Evolutionary conservation across 2,113 vertebrate species (phyloP), one percentile per base, ranked within the genome.

Genomic region (Cygnus buccinator): DNA sequence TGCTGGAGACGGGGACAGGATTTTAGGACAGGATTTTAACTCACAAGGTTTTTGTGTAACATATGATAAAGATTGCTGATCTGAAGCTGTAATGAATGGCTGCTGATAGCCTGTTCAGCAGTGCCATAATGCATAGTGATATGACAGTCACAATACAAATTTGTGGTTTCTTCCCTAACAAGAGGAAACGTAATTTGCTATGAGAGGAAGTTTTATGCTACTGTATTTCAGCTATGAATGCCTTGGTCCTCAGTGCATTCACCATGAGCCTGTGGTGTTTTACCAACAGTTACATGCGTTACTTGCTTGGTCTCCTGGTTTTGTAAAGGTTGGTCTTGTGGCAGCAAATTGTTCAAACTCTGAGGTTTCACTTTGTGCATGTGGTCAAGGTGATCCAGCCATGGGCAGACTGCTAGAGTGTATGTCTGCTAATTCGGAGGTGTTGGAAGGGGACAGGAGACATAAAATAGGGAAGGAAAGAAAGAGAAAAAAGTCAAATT

Each of bases 181-280:
- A 65, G 23, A 79, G 39, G 18, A 95, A 86, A 68, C 68, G 23
- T 37, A 28, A 55, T 72, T 83, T 94, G 82, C 41, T 35, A 37
- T 37, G 76, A 93, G 54, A 71, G 88, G n/a, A 72, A 76, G 29
- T 41, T 70, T 75, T 75, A 9, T 61, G 13, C 55, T 93, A 1
- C 14, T 39, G 7, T 67, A 19, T 91, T 94, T 86, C 39, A 65
- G 5, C 41, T 90, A 2, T 43, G 71, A 73, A 77, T 37, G 9
- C 79, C 14, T 82, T 48, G 37, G 4, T 82, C 59, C 81, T 95
- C 31, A 82, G 54, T 83, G 44, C 37, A 37, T 93, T 93, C 57
- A 39, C 20, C 0, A 0, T 61, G 55, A 72, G 15, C 6, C 13
- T 91, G n/a, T 25, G 39, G 29, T 9, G 8, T 87, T 84, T 82